Evolutionary conservation across 2,888 invertebrate genomes (phyloP).

Genomic region (Epirrhoe tristata): DNA sequence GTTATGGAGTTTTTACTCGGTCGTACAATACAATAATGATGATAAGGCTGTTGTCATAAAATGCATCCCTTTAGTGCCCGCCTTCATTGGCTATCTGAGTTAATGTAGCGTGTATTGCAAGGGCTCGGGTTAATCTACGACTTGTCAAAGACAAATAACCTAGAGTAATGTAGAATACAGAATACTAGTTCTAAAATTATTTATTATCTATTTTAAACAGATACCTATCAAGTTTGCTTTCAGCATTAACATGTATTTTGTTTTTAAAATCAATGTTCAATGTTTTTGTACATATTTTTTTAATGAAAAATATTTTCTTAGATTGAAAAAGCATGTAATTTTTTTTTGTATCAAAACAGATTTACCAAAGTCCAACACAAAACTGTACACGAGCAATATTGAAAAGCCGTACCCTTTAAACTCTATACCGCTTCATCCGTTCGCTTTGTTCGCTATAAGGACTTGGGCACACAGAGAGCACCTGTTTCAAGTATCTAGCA

Average conservation of each 20-base stretch:
- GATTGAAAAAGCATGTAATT: slow-evolving; percentile 9
- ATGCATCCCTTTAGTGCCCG: slow-evolving; percentile 39
- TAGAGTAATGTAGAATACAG: slow-evolving; percentile 31
- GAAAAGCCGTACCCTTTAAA: slow-evolving; percentile 51
- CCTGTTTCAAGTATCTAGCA: slow-evolving; percentile 74
- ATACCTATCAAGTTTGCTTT: neutral
- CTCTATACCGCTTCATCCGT: slow-evolving; percentile 64
- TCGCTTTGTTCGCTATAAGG: slow-evolving; percentile 72
- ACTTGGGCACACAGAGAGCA: slow-evolving; percentile 71
- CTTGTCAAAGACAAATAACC: slow-evolving; percentile 44
- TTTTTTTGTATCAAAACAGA: slow-evolving; percentile 20
- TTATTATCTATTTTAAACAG: too few species aligned
- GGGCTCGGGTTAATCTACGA: slow-evolving; percentile 41
- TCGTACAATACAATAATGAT: slow-evolving; percentile 47
- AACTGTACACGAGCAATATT: slow-evolving; percentile 44
- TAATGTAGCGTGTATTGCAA: slow-evolving; percentile 44
- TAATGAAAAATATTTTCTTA: neutral
- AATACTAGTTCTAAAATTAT: slow-evolving; percentile 13
- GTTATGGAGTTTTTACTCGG: slow-evolving; percentile 57
- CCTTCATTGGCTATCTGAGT: slow-evolving; percentile 39
- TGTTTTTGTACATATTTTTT: too few species aligned
- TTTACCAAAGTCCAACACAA: slow-evolving; percentile 41
- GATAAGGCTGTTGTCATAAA: slow-evolving; percentile 46
- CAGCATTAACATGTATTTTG: too few species aligned
- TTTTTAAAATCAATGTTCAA: too few species aligned